Percentiles rank a stretch among this genome's conserved stretches.
Evolutionary conservation across 1,140 invertebrate species (phyloP).

Genomic region (Artemia franciscana): DNA sequence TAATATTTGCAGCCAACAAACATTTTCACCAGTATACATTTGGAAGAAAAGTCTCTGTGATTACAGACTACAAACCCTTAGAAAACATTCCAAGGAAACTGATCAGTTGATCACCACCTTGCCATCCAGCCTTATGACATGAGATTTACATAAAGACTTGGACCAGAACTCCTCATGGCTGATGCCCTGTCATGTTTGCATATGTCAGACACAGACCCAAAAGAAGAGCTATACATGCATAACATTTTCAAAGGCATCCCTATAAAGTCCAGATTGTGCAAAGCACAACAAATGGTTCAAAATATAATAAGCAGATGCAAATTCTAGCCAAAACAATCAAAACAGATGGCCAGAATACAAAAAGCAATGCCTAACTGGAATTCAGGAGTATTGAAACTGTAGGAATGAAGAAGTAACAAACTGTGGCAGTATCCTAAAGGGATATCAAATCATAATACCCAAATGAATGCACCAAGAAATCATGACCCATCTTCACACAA

Average conservation of each 20-base stretch:
- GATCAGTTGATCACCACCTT: neutral
- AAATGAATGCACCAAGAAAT: neutral
- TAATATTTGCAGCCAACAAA: conserved; percentile 8
- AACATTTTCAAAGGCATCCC: neutral
- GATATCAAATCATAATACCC: neutral
- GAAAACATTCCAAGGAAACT: conserved; percentile 14
- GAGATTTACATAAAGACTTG: neutral
- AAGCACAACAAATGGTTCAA: neutral
- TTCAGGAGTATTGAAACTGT: neutral
- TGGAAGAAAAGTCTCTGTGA: conserved; percentile 2
- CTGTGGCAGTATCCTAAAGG: neutral
- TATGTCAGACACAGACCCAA: neutral
- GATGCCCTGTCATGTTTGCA: neutral
- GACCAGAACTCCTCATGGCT: neutral
- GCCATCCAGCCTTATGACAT: neutral
- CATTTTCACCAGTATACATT: conserved; percentile 14
- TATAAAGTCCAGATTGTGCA: neutral
- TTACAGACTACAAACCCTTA: conserved; percentile 24
- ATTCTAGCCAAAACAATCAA: neutral
- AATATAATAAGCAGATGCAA: neutral
- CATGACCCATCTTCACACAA: no score
- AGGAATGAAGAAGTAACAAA: neutral
- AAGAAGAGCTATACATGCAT: neutral
- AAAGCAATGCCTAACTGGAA: neutral
- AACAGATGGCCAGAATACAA: neutral